A percentile compares a stretch with the other conserved stretches of the same genome.
phyloP scores from a whole-genome alignment of 2,797 vertebrate species.

The Peromyscus melanophrys region DNA sequence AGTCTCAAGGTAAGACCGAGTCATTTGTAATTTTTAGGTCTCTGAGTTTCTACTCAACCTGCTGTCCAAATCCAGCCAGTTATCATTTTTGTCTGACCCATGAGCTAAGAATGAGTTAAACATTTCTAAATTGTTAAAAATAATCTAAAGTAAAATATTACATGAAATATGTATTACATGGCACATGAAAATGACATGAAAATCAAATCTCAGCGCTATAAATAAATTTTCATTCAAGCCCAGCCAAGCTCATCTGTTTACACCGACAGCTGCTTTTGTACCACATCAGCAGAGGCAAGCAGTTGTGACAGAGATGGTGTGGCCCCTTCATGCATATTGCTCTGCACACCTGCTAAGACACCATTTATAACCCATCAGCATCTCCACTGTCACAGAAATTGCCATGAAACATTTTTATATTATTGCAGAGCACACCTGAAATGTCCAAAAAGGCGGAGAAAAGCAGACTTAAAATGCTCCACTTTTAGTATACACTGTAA shows the following conservation, averaged over 20 bases:
- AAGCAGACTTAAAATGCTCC: background rate
- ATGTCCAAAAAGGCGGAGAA: conserved; percentile 25
- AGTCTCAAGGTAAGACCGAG: background rate
- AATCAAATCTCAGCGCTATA: background rate
- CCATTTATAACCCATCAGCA: background rate
- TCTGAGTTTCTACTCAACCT: background rate
- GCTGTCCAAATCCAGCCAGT: background rate
- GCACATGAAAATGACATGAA: background rate
- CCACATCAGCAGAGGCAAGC: background rate
- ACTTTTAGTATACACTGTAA: background rate
- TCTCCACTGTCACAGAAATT: background rate
- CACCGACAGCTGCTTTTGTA: background rate
- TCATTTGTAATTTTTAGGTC: background rate
- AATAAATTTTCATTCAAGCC: conserved; percentile 47
- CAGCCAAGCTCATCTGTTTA: background rate
- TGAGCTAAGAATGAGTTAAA: conserved; percentile 40
- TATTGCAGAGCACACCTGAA: background rate
- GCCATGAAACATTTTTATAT: background rate
- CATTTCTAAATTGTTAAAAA: conserved; percentile 38
- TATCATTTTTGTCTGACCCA: background rate
- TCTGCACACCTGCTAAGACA: background rate
- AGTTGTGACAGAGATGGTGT: background rate
- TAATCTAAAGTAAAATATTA: background rate
- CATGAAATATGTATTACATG: background rate
- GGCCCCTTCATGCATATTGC: background rate